Evolutionary conservation across 92 coral and sea anemone genomes (phyloP).

Genomic region (Heteractis magnifica): DNA sequence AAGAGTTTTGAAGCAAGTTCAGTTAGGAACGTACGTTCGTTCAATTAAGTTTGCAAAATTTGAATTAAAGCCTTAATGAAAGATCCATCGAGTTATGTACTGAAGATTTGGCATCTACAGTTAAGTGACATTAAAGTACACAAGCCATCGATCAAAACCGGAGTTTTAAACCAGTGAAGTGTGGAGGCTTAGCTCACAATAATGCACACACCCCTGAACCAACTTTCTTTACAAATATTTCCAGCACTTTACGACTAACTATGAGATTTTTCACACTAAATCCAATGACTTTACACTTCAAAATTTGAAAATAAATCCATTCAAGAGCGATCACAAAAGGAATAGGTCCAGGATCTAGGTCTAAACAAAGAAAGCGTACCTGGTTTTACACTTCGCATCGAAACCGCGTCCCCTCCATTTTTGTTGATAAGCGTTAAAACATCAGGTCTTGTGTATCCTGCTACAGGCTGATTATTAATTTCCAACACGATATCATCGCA

Average conservation of each 20-base stretch:
- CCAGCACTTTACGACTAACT: not conserved
- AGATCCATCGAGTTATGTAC: not conserved
- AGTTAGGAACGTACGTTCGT: constrained; percentile 15
- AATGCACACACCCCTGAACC: constrained; percentile 17
- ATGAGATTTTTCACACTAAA: not conserved
- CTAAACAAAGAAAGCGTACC: constrained; percentile 51
- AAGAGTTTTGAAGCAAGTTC: not conserved
- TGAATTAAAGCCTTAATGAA: constrained; percentile 3
- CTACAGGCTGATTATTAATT: constrained; percentile 78
- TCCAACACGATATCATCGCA: constrained; percentile 81
- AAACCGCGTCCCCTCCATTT: constrained; percentile 70
- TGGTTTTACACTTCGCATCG: constrained; percentile 86
- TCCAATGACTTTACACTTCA: not conserved
- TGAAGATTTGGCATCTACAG: not conserved
- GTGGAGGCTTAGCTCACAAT: constrained; percentile 11
- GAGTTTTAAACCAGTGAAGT: constrained; percentile 30
- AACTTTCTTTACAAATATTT: constrained; percentile 9
- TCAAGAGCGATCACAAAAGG: not conserved
- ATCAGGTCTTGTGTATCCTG: constrained; percentile 91
- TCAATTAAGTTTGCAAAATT: not conserved
- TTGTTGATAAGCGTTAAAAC: constrained; percentile 84
- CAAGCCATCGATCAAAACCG: constrained; percentile 27
- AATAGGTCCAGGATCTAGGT: not conserved
- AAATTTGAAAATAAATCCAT: not conserved
- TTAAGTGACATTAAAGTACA: constrained; percentile 10